Percentiles rank a stretch among this genome's conserved stretches.
Evolutionary conservation across 2,113 vertebrate species (phyloP).

Genomic region (Corythoichthys intestinalis): DNA sequence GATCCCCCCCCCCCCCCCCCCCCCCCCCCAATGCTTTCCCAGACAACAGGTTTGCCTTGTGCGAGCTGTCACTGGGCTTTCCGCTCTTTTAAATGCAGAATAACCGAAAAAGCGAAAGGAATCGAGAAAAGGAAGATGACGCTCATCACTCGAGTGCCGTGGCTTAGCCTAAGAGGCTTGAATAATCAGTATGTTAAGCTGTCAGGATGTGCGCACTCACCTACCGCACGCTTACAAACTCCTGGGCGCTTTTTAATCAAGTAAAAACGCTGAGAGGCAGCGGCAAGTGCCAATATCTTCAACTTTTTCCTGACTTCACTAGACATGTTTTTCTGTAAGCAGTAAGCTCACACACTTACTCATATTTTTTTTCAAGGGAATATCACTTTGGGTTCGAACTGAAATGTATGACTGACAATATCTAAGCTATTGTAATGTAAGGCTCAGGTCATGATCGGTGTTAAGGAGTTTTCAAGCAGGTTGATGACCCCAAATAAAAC

Average conservation of each 20-base stretch:
- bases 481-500: too few relatives aligned
- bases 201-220: conserved; percentile 63
- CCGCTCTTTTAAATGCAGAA: conserved; percentile 53
- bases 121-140: conserved; percentile 49
- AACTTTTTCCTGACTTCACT: conserved; percentile 59
- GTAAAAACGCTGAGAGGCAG: conserved; percentile 63
- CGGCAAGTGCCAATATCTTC: conserved; percentile 53
- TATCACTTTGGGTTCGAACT: conserved; percentile 26
- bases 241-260: conserved; percentile 72
- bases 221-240: conserved; percentile 67
- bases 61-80: conserved; percentile 51
- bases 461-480: neutral
- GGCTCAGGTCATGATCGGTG: neutral
- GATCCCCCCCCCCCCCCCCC: conserved; percentile 61
- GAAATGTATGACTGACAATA: neutral
- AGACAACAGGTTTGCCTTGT: conserved; percentile 65
- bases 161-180: conserved; percentile 77
- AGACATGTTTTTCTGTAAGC: conserved; percentile 45
- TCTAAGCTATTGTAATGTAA: neutral
- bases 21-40: conserved; percentile 48
- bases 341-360: conserved; percentile 11
- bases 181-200: conserved; percentile 78
- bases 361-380: conserved; percentile 20
- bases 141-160: conserved; percentile 67
- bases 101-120: conserved; percentile 39